Conservation (phyloP, 2,797 vertebrate genomes). For the Perdix hodgsoniae region DNA sequence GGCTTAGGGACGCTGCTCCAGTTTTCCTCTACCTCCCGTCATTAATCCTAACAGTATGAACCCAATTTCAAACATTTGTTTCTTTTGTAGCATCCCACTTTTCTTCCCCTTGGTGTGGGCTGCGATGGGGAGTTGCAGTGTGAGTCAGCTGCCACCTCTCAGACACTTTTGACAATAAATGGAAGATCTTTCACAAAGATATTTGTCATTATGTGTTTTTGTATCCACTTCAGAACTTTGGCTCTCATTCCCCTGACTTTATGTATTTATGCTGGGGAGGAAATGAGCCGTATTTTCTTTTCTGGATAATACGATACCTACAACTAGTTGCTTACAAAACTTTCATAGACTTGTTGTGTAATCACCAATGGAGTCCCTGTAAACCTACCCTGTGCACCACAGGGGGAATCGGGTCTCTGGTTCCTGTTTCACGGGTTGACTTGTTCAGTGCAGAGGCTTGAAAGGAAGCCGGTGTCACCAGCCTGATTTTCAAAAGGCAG, state of each 20-base stretch:
- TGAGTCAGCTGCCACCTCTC: slow-evolving; percentile 17
- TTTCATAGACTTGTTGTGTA: slow-evolving; percentile 22
- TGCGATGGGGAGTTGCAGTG: slow-evolving; percentile 19
- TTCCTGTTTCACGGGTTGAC: neutral
- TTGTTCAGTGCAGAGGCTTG: neutral
- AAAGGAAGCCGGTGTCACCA: neutral
- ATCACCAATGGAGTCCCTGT: slow-evolving; percentile 2
- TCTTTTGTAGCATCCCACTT: slow-evolving; percentile 39
- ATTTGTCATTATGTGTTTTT: slow-evolving; percentile 32
- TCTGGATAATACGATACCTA: slow-evolving; percentile 28
- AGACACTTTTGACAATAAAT: neutral
- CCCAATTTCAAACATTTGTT: slow-evolving; percentile 67
- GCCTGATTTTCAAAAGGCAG: neutral
- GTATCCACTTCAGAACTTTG: slow-evolving; percentile 52
- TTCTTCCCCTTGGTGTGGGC: slow-evolving; percentile 37
- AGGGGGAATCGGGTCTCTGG: neutral
- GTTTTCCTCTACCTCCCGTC: slow-evolving; percentile 69
- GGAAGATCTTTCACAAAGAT: neutral
- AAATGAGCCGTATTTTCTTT: slow-evolving; percentile 53
- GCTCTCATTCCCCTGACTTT: slow-evolving; percentile 48
- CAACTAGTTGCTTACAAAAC: slow-evolving; percentile 51
- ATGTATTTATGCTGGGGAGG: slow-evolving; percentile 29
- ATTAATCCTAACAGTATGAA: slow-evolving; percentile 75
- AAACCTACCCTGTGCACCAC: neutral
- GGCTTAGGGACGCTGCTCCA: slow-evolving; percentile 59